Base-by-base conservation (phyloP, 2,888 invertebrate species). In the Piscicola geometra region DNA sequence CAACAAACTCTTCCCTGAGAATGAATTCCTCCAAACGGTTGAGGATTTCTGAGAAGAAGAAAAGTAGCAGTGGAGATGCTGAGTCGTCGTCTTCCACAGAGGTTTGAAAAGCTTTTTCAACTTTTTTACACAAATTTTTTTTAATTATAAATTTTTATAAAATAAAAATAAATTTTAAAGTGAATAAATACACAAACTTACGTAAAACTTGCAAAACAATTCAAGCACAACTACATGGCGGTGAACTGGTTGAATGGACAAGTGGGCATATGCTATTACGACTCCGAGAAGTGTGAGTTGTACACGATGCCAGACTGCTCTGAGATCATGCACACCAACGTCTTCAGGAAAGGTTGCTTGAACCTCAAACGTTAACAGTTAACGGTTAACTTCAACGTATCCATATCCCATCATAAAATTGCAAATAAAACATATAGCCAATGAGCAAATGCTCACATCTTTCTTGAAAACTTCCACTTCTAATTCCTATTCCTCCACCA, bases 241-340 rank as follows among this genome's bases (percentile, higher is more conserved):
- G 60, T 56, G 25, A 56, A 56, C 25, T 56, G 60, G 60, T 56
- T n/a, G n/a, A 56, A 56, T n/a, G 60, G 60, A 18, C 60, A 56
- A 3, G 60, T 56, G 3, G 60, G 25, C 9, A 56, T 90, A 28
- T 90, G 92, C 0, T 90, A 89, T 84, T 92, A 90, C 85, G 89
- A 89, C 80, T 84, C 89, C 50, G 87, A 88, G 74, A 89, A 89
- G 0, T 89, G 89, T 79, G 89, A 90, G 88, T 82, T 92, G 0
- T 88, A 88, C 82, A 86, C 91, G 71, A 87, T 92, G 81, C 89
- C 90, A 78, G 92, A 92, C 84, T 88, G 89, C 77, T 85, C 88
- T 28, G 92, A 92, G 83, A 86, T 88, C 0, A 86, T 90, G 0
- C 89, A 89, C 80, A 90, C 89, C 83, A 86, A 87, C 76, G 86